Evolutionary conservation across 2,888 invertebrate genomes (phyloP).

Genomic region (Leptinotarsa tumamoca): DNA sequence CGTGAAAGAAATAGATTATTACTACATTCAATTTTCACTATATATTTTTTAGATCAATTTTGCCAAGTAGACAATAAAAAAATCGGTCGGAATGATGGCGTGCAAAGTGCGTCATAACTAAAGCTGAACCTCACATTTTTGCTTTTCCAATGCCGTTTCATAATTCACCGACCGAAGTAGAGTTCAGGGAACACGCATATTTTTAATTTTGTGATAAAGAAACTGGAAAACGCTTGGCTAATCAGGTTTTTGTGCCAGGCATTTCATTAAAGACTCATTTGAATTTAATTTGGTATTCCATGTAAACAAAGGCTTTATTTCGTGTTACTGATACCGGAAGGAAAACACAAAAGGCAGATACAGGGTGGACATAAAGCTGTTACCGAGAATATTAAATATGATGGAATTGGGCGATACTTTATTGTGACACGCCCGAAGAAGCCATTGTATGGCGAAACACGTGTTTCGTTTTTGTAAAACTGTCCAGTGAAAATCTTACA

Average conservation of each 20-base stretch:
- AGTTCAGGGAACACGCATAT: slow-evolving; percentile 16
- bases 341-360: slow-evolving; percentile 26
- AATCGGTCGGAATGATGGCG: background rate
- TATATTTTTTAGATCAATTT: too few relatives aligned
- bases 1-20: too few relatives aligned
- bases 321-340: slow-evolving; percentile 52
- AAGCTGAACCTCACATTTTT: background rate
- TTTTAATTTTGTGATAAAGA: slow-evolving; percentile 7
- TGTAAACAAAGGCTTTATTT: slow-evolving; percentile 54
- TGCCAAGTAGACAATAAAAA: too few relatives aligned
- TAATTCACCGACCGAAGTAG: background rate
- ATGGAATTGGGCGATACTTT: too few relatives aligned
- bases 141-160: background rate
- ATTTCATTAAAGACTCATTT: slow-evolving; percentile 45
- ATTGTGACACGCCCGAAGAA: too few relatives aligned
- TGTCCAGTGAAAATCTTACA: too few relatives aligned
- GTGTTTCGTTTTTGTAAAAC: too few relatives aligned
- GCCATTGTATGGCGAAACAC: too few relatives aligned
- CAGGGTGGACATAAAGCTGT: background rate
- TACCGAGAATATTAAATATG: too few relatives aligned
- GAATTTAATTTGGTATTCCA: slow-evolving; percentile 46
- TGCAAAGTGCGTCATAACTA: background rate
- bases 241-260: slow-evolving; percentile 37
- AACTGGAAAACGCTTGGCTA: slow-evolving; percentile 15
- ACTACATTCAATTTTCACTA: too few relatives aligned